Evolutionary conservation across 2,113 vertebrate genomes (phyloP).

Genomic region (Tricholaema leucomelas): DNA sequence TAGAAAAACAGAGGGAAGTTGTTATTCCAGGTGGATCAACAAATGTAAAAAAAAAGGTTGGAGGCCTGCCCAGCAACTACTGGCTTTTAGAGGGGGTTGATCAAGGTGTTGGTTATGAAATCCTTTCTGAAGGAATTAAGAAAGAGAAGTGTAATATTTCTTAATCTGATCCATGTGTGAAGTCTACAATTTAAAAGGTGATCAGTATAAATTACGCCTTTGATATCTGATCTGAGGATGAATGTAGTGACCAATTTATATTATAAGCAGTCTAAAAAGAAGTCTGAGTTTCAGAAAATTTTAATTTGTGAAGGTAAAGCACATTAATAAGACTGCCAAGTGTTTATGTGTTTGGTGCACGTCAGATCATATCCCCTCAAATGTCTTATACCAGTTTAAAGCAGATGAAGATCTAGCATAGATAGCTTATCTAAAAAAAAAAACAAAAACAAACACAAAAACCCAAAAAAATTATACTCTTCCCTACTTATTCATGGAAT

Average conservation of each 20-base stretch:
- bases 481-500: background rate
- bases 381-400: background rate
- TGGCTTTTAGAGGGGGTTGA: background rate
- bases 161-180: background rate
- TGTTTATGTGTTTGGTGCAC: background rate
- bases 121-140: background rate
- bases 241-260: constrained; percentile 21
- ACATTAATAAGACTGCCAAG: background rate
- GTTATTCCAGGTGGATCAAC: constrained; percentile 3
- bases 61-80: background rate
- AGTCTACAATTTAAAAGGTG: background rate
- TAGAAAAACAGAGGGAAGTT: constrained; percentile 29
- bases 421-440: background rate
- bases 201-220: background rate
- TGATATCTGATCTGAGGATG: background rate
- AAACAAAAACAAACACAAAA: too few relatives aligned
- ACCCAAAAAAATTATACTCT: too few relatives aligned
- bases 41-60: background rate
- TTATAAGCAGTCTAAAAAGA: constrained; percentile 34
- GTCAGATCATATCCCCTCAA: background rate
- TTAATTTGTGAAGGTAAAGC: background rate
- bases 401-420: background rate
- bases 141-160: background rate
- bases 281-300: constrained; percentile 4
- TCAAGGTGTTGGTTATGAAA: background rate